Base-by-base conservation (phyloP, 2,797 vertebrate species). In the Cirrhinus molitorella region DNA sequence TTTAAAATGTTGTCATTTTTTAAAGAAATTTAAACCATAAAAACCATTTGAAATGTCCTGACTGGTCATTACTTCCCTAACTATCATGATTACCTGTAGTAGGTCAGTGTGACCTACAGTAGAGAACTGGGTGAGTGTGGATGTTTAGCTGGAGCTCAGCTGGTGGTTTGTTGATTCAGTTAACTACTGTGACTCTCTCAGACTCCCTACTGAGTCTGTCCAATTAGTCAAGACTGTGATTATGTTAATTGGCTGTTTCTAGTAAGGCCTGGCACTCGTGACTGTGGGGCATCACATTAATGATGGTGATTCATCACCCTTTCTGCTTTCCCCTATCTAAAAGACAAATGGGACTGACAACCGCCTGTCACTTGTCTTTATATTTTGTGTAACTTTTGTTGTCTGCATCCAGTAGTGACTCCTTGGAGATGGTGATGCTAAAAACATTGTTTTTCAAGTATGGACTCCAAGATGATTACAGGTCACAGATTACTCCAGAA, bases 131-230 rank as follows among this genome's bases (percentile, higher is more conserved):
- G 19, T 63, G 14, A 28, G 19, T 59, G 84, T 88, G 85, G 88
- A 85, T 88, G 89, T 86, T 87, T 74, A 59, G 49, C 59, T 57
- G 4, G 76, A 81, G 77, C 75, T 49, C 88, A 82, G 85, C 86
- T 68, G 78, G 55, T 34, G 37, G 49, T 59, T 75, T 81, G 70
- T 73, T 82, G 85, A 87, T 28, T 90, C 74, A 76, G 11, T 85
- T 73, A 85, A 82, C 81, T 76, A 55, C 65, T 65, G 23, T 34
- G 28, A 57, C n/a, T 66, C 59, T 65, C 61, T 67, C 79, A 43
- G 67, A 66, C 77, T 21, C 53, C 72, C 71, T 16, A 75, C 65
- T 80, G 80, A 53, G 40, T 45, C 66, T 49, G 61, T 68, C 81
- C 77, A 51, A 57, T 83, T 72, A 84, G 72, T 68, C 72, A 74